Evolutionary conservation across 2,888 invertebrate genomes (phyloP), one percentile per base, ranked within the genome.

Genomic region (Drosophila tanythrix): DNA sequence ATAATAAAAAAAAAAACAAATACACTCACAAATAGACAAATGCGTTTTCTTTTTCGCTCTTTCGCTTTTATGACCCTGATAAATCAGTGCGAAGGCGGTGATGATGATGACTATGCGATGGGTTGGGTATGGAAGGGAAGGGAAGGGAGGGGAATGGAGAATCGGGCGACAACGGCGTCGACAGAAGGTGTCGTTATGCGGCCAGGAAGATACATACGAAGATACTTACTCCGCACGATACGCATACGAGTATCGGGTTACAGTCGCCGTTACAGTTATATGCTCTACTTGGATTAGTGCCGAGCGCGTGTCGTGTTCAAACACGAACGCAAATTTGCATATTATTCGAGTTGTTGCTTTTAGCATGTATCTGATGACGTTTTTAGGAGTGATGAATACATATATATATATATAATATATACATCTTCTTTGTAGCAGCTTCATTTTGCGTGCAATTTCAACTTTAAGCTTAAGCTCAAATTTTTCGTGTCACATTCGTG

Each of bases 141-240:
- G 8, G 48, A 27, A 21, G 21, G 38, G n/a, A 7, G 11, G 29
- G 31, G 21, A 2, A 21, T 6, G 31, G 18, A 29, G 61, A 33
- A 4, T 29, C 21, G 13, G 63, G 46, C 58, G 50, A 61, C 72
- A 61, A 61, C 72, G 73, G 61, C 64, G 83, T 57, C 82, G 78
- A 80, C 80, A 82, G 73, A 59, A 81, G 82, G 79, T 81, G 83
- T 78, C 80, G 71, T 62, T 70, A 58, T 67, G 75, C 56, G 78
- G 78, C 72, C 55, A 69, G 72, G 63, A 80, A 78, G 70, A 73
- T 53, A 60, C 60, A 68, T 48, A 31, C 40, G 46, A 46, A 59
- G 56, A 60, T 65, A 64, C 52, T 31, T 25, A 36, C 29, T 57
- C 40, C 40, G 10, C 15, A 29, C 61, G 43, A 64, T 57, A 69